Evolutionary conservation across 2,113 vertebrate genomes (phyloP), one percentile per base, ranked within the genome.

Genomic region (Loxodonta africana): DNA sequence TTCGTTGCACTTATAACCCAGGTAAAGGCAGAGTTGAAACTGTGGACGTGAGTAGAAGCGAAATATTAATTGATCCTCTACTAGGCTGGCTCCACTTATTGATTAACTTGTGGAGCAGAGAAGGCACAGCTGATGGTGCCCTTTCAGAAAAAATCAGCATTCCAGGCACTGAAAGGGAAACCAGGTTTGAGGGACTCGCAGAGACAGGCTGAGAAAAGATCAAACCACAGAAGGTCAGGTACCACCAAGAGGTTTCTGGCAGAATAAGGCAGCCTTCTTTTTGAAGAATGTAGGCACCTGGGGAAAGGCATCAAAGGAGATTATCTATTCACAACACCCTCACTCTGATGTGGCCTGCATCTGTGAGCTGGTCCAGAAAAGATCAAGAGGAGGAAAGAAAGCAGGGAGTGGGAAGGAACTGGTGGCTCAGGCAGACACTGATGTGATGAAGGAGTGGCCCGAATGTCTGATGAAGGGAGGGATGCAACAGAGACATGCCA

Each of bases 211-310:
- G 84, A 92, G 90, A 82, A 94, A 95, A 95, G 91, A 96, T 97
- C 91, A 97, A 96, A 78, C 93, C 83, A n/a, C 94, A 71, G 92
- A 97, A 95, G 95, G 96, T 90, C 95, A 94, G 93, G 83, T 25
- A 91, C 95, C 87, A 95, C 90, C 88, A 80, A 95, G 95, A 95
- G 83, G 73, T 57, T 89, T 93, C 65, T 83, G 94, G 87, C 95
- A 74, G 89, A 78, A 82, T 25, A 80, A 88, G 67, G 83, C 74
- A 92, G 95, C 21, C 81, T 95, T 95, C 85, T 78, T 33, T 88
- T 30, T 95, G 93, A 88, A 63, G 92, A 60, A 46, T 18, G 65
- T n/a, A 69, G 73, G 84, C 81, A 96, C 95, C 93, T 51, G 44
- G 91, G 95, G 23, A 84, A 93, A 51, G 77, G 67, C 95, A 76